These are phyloP conservation scores for Jacana jacana DNA, from an alignment of 2,113 vertebrate genomes.

Conservation along the genomic window DNA sequence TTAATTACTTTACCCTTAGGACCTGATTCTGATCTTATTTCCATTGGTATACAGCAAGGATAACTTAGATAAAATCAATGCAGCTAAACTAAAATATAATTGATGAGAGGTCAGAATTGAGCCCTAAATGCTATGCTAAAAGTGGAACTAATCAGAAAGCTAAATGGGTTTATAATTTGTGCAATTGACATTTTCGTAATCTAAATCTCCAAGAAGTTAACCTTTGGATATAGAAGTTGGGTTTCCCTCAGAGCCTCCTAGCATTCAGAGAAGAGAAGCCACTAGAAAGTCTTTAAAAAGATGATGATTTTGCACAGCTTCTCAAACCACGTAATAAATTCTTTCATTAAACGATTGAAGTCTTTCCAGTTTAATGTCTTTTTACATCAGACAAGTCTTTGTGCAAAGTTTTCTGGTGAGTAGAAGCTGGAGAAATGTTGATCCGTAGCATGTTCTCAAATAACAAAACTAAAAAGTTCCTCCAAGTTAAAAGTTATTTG, in stretches of 20 bases:
- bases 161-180: slow-evolving; percentile 74
- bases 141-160: slow-evolving; percentile 53
- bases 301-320: slow-evolving; percentile 37
- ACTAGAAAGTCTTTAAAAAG: slow-evolving; percentile 60
- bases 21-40: slow-evolving; percentile 38
- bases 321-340: slow-evolving; percentile 61
- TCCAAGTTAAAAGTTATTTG: background rate
- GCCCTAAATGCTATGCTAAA: slow-evolving; percentile 24
- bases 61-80: slow-evolving; percentile 34
- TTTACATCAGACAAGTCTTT: background rate
- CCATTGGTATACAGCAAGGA: background rate
- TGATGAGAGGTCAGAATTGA: slow-evolving; percentile 37
- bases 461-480: background rate
- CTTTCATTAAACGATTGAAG: slow-evolving; percentile 55
- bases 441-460: background rate
- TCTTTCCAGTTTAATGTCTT: slow-evolving; percentile 56
- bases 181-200: slow-evolving; percentile 72
- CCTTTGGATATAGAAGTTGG: slow-evolving; percentile 61
- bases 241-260: slow-evolving; percentile 71
- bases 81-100: slow-evolving; percentile 25
- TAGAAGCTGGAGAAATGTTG: background rate
- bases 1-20: slow-evolving; percentile 58
- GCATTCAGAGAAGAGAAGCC: slow-evolving; percentile 52
- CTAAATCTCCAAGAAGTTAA: slow-evolving; percentile 71
- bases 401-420: background rate